phyloP scores from a whole-genome alignment of 2,888 invertebrate species.

The Calliopum simillimum region DNA sequence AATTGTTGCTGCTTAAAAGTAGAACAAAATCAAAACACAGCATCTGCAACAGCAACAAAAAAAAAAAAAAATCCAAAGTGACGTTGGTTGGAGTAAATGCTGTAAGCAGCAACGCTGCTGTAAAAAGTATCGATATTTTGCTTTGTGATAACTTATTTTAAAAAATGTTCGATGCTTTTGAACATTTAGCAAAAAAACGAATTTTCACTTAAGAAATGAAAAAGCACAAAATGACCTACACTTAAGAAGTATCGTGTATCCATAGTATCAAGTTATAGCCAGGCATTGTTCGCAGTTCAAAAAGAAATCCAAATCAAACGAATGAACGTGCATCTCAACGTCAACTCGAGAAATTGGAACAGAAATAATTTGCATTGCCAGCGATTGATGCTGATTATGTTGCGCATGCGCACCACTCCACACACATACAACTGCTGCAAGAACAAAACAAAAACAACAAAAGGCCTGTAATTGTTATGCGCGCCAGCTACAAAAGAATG shows the following conservation, averaged over 20 bases:
- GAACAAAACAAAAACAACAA: neutral
- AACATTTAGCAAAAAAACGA: no score
- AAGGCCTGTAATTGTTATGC: conserved; percentile 16
- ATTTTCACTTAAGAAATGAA: no score
- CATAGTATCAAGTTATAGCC: no score
- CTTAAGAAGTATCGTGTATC: no score
- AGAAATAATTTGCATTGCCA: conserved; percentile 32
- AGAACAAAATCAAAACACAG: neutral
- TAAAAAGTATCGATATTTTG: no score
- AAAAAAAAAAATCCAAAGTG: neutral
- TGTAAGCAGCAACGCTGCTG: no score
- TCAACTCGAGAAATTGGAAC: conserved; percentile 16
- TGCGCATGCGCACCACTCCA: conserved; percentile 9
- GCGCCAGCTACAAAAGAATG: conserved; percentile 15
- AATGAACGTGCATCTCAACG: neutral
- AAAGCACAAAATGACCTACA: no score
- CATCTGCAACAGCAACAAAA: neutral
- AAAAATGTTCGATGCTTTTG: no score
- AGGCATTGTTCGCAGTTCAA: no score
- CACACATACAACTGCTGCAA: neutral
- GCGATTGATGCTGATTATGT: conserved; percentile 32
- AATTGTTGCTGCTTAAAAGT: neutral
- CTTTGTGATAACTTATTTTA: no score
- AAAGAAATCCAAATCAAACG: neutral
- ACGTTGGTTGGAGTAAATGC: no score